These are phyloP conservation scores for Coleophora deauratella DNA, from an alignment of 2,888 invertebrate genomes.

Conservation along the genomic window DNA sequence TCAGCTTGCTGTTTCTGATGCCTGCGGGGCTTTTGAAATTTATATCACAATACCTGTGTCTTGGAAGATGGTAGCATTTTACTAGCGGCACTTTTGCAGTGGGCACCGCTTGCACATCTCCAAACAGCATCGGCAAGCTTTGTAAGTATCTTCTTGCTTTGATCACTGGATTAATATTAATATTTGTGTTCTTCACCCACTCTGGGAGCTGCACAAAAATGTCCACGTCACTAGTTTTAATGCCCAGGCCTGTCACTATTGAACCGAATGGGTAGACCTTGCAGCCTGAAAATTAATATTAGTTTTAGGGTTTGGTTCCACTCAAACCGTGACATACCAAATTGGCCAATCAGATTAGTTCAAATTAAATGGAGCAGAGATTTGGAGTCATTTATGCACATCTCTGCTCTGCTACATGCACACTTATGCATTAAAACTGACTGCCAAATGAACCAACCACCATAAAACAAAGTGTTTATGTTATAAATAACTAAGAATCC, in stretches of 20 bases:
- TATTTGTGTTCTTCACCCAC: constrained; percentile 9
- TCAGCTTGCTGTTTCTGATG: constrained; percentile 78
- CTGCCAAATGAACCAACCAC: no score
- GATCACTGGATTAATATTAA: constrained; percentile 19
- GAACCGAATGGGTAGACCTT: constrained; percentile 79
- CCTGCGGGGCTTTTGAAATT: constrained; percentile 80
- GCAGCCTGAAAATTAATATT: constrained; percentile 47
- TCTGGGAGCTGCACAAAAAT: constrained; percentile 69
- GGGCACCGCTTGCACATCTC: constrained; percentile 75
- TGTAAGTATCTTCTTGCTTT: constrained; percentile 47
- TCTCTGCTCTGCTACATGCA: no score
- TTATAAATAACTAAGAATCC: no score
- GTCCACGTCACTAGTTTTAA: constrained; percentile 83
- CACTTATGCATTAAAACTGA: no score
- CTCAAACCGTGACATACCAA: no score
- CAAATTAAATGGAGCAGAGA: no score
- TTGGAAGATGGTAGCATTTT: constrained; percentile 77
- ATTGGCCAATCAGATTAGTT: no score
- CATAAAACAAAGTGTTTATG: no score
- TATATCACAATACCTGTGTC: constrained; percentile 78
- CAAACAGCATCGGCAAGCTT: constrained; percentile 43
- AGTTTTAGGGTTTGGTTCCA: no score
- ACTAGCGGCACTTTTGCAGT: constrained; percentile 84
- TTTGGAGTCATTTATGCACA: no score
- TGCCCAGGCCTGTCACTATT: constrained; percentile 79